Percentiles rank a stretch among this genome's conserved stretches.
These are phyloP conservation scores for Pandemis heparana DNA, from an alignment of 2,888 invertebrate species.

Conservation along the genomic window DNA sequence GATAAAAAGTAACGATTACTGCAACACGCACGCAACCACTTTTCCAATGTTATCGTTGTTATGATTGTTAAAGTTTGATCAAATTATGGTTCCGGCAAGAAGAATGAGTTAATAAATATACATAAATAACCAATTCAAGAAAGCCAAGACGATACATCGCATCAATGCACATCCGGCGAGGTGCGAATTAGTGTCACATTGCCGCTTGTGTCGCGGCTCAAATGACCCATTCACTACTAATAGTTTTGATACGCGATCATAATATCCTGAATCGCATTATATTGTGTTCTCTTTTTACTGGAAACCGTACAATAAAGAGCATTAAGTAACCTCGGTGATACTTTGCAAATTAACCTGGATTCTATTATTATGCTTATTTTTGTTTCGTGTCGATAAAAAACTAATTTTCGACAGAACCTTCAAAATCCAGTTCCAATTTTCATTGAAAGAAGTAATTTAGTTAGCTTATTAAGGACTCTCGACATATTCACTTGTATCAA, in stretches of 20 bases:
- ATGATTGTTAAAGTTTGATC: neutral
- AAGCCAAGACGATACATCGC: conserved; percentile 39
- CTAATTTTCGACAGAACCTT: too few relatives aligned
- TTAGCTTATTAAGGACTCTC: too few relatives aligned
- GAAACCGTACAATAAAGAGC: conserved; percentile 29
- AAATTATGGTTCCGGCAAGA: neutral
- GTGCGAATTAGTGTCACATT: conserved; percentile 39
- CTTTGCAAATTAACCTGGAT: neutral
- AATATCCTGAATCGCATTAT: conserved; percentile 44
- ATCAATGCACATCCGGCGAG: conserved; percentile 41
- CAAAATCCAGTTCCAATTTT: too few relatives aligned
- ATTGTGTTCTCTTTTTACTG: conserved; percentile 43
- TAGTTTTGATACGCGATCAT: conserved; percentile 44
- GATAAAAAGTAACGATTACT: neutral
- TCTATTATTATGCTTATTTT: neutral
- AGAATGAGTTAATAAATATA: conserved; percentile 25
- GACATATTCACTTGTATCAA: too few relatives aligned
- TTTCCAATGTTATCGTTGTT: neutral
- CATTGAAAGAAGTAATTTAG: too few relatives aligned
- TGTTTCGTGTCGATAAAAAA: too few relatives aligned
- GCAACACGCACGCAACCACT: neutral
- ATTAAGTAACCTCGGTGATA: neutral
- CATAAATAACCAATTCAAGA: conserved; percentile 36
- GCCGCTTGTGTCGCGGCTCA: conserved; percentile 39
- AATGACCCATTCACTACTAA: conserved; percentile 43